Base-by-base conservation (phyloP, 2,888 invertebrate genomes). In the Branchinecta sandiegonensis region DNA sequence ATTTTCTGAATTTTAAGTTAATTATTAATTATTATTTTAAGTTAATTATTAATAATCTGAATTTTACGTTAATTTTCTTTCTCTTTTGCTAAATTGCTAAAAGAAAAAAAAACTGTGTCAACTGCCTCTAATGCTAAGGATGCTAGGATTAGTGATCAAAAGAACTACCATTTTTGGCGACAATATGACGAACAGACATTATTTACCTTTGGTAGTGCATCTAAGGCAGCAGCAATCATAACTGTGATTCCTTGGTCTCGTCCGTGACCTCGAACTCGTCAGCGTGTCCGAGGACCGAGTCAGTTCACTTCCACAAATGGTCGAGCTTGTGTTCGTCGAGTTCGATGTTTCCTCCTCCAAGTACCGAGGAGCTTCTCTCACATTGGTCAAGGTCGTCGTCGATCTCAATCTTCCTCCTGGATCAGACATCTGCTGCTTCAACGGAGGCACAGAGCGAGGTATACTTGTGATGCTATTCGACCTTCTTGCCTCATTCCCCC, bases 201-300 rank as follows among this genome's bases (percentile, higher is more conserved):
- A 37, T 37, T 17, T 56, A 56, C 56, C 56, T 56, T 56, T 56
- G n/a, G 56, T 14, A 14, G 17, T n/a, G 56, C 56, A 56, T 17
- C 56, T 56, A 56, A 17, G 17, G 17, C 56, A 56, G 56, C 56
- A 56, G 56, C 56, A 56, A 56, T 56, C 56, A 17, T 56, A 56
- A 56, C 56, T 17, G 17, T 56, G 56, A 17, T 56, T 56, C 17
- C 56, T n/a, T 17, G 56, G n/a, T 56, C 11, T n/a, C n/a, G 56
- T 56, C 9, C 56, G 56, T 14, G 56, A 56, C 17, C 56, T n/a
- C 17, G 56, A 56, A 56, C 56, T 56, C n/a, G 56, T 56, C 17
- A 56, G 9, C n/a, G 56, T 56, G 56, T 56, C 56, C 17, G 56
- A 56, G 17, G 56, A 56, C 8, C 17, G 56, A 10, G 56, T 56